phyloP scores from a whole-genome alignment of 2,113 vertebrate genomes.

The Thinocorus orbignyianus region DNA sequence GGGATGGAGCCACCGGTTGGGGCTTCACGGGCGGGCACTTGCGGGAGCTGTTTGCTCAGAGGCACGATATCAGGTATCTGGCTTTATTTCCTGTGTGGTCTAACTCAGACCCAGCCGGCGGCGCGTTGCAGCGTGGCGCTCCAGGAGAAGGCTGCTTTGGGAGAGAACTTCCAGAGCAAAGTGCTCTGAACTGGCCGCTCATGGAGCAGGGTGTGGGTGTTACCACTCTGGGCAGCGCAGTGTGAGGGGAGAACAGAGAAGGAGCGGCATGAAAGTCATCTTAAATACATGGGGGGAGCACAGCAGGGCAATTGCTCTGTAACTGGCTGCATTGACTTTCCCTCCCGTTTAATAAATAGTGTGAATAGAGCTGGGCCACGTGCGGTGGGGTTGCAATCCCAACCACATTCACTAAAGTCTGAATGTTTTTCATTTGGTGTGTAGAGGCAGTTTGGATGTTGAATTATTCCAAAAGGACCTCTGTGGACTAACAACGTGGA shows the following conservation, averaged over 20 bases:
- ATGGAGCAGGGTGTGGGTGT: background rate
- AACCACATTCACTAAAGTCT: slow-evolving; percentile 25
- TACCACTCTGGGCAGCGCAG: background rate
- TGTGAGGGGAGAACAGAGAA: background rate
- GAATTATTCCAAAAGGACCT: slow-evolving; percentile 73
- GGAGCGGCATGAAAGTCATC: background rate
- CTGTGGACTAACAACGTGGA: slow-evolving; percentile 81
- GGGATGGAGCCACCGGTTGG: rapidly evolving
- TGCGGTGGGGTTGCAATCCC: slow-evolving; percentile 65
- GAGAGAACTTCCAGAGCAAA: background rate
- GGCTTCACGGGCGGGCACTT: background rate
- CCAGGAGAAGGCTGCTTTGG: background rate
- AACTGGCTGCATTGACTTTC: slow-evolving; percentile 79
- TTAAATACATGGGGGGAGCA: background rate
- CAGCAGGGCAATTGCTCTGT: slow-evolving; percentile 76
- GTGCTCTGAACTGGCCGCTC: rapidly evolving
- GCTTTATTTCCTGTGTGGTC: background rate
- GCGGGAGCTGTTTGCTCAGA: background rate
- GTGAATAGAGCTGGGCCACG: slow-evolving; percentile 61
- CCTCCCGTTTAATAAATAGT: slow-evolving; percentile 81
- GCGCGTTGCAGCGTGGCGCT: background rate
- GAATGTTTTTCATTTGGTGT: slow-evolving; percentile 57
- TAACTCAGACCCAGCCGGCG: background rate
- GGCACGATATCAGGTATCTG: background rate
- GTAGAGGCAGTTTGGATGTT: slow-evolving; percentile 68